Base-by-base conservation (phyloP, 2,797 vertebrate species). In the Pelodytes ibericus region DNA sequence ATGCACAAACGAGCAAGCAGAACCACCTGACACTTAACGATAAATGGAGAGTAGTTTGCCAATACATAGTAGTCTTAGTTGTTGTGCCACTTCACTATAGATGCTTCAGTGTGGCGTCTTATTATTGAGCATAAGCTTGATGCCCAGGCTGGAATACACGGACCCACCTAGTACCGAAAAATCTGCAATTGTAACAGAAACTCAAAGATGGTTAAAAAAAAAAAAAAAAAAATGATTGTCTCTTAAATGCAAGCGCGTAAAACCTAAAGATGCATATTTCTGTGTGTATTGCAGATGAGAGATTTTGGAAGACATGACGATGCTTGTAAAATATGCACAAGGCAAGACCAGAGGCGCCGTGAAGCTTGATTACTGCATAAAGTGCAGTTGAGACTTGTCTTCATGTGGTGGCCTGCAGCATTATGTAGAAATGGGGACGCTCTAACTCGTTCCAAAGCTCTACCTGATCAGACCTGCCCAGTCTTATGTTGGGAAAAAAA, bases 291-390 rank as follows among this genome's bases (percentile, higher is more conserved):
- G 86, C 92, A 93, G 92, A 92, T 92, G 95, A 92, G 89, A 85
- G 91, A 91, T 92, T 90, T 73, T 74, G 79, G 41, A 88, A 88
- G 95, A 94, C 98, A 90, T 95, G 98, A 97, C 92, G 84, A 89
- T 94, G 96, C 98, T 91, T 96, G 97, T 91, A 91, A 95, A 93
- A 94, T 94, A 96, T 97, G 96, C 94, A 88, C 87, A 90, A 94
- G 95, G 96, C 98, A 98, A 96, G 98, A 98, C 96, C 95, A 94
- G 96, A 98, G 97, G 97, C 96, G 97, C 98, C 96, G 92, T 87
- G 88, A 81, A 84, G 89, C 94, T 95, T 93, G 93, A 93, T 94
- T 93, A 92, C 93, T 88, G 93, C 91, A 92, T 81, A 86, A 87
- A 85, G 91, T 89, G 92, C 89, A 89, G 97, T 96, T 94, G 88